Percentiles rank a stretch among this genome's conserved stretches.
Evolutionary conservation across 2,888 invertebrate genomes (phyloP).

Genomic region (Nephrotoma flavescens): DNA sequence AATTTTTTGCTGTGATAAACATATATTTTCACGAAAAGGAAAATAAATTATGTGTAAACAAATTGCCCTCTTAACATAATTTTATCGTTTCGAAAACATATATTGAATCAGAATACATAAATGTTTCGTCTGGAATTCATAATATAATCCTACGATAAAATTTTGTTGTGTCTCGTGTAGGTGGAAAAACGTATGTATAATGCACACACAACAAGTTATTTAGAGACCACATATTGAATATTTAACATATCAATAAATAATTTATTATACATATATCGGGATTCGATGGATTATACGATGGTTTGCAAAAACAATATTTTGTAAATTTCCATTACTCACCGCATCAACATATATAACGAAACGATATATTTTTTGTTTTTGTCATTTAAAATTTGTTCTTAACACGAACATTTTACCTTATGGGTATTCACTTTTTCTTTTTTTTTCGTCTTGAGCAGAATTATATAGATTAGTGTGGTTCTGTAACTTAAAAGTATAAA

Average conservation of each 20-base stretch:
- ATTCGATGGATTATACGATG: not conserved
- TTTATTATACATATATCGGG: not conserved
- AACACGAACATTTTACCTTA: conserved; percentile 2
- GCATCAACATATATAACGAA: not conserved
- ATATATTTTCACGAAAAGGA: not conserved
- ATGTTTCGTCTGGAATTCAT: not conserved
- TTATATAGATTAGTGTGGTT: not conserved
- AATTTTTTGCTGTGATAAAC: not conserved
- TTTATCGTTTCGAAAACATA: not conserved
- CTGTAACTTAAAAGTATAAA: not conserved
- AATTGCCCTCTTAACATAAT: not conserved
- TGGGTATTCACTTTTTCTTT: not conserved
- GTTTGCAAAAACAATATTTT: not conserved
- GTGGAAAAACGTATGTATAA: not conserved
- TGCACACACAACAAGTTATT: not conserved
- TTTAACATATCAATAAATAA: not conserved
- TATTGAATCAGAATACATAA: not conserved
- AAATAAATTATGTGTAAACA: not conserved
- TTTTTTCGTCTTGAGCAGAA: not conserved
- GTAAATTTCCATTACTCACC: not conserved
- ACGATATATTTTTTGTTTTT: not conserved
- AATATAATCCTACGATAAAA: not conserved
- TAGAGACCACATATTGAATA: not conserved
- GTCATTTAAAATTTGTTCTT: conserved; percentile 1
- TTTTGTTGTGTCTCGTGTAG: not conserved